Evolutionary conservation across 2,113 vertebrate genomes (phyloP).

Genomic region (Burhinus oedicnemus): DNA sequence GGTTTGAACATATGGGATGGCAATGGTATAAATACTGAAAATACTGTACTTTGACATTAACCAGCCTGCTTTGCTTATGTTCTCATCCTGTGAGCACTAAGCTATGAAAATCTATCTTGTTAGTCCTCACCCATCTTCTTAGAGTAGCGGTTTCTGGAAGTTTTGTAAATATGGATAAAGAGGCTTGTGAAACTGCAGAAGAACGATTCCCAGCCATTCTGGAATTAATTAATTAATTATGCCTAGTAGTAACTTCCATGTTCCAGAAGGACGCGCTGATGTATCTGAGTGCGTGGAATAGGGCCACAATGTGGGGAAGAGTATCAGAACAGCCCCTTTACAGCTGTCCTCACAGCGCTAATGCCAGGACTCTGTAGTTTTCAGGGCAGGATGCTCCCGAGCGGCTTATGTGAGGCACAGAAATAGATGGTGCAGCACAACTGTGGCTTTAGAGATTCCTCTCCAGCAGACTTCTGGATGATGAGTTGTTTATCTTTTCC

Average conservation of each 20-base stretch:
- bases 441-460: neutral
- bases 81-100: neutral
- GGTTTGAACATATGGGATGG: neutral
- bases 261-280: neutral
- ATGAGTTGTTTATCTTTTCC: neutral
- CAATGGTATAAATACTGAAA: neutral
- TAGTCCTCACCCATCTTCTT: neutral
- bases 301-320: neutral
- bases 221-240: neutral
- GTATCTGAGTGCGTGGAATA: neutral
- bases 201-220: neutral
- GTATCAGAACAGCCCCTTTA: neutral
- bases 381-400: neutral
- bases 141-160: neutral
- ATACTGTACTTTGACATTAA: neutral
- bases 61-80: neutral
- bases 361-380: neutral
- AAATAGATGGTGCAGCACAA: neutral
- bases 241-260: neutral
- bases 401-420: neutral
- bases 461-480: neutral
- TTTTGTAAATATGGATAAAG: neutral
- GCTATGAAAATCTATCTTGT: neutral
- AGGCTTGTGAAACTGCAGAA: neutral
- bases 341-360: rapidly evolving